Base-by-base conservation (phyloP, 2,797 vertebrate species). In the Halcyon badia region DNA sequence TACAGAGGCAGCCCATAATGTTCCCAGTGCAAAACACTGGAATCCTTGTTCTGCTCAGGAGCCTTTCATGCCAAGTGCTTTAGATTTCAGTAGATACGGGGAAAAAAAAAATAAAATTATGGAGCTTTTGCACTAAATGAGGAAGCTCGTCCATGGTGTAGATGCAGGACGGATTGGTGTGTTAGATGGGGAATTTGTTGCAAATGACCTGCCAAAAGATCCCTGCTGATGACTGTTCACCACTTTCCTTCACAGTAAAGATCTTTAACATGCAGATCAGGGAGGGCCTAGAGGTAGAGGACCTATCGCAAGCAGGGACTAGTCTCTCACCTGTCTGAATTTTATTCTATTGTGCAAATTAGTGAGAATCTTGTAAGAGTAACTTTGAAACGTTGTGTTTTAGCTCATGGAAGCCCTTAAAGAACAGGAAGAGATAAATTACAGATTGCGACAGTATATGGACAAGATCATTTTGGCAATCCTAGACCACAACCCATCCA, bases 391-490 rank as follows among this genome's bases (percentile, higher is more conserved):
- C 68, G 54, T 87, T 90, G 87, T 76, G 12, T 97, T 95, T 94
- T 97, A 99, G 99, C 97, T 99, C 77, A 99, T 99, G 99, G 99
- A 99, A 96, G 99, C 99, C 90, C 98, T 99, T 61, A 99, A 99
- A 98, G 99, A 99, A 88, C 99, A 99, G 97, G 99, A 99, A 91
- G 99, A 99, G 96, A 99, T 99, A 91, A 99, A 99, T 96, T 97
- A 98, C 72, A 98, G 99, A 30, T 98, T 99, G 86, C 98, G 99
- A 52, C 99, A 99, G 94, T 99, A 99, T 97, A 99, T 99, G 99
- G 99, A 99, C 98, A 99, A 99, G 98, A 99, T 99, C 33, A 99
- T 99, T 96, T 97, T 99, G 81, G 98, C 99, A 95, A 99, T 99
- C 97, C 97, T 99, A 94, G 99, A 99, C 97, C 99, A 99, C 96